Base-by-base conservation (phyloP, 2,888 invertebrate species). In the Philereme vetulata region DNA sequence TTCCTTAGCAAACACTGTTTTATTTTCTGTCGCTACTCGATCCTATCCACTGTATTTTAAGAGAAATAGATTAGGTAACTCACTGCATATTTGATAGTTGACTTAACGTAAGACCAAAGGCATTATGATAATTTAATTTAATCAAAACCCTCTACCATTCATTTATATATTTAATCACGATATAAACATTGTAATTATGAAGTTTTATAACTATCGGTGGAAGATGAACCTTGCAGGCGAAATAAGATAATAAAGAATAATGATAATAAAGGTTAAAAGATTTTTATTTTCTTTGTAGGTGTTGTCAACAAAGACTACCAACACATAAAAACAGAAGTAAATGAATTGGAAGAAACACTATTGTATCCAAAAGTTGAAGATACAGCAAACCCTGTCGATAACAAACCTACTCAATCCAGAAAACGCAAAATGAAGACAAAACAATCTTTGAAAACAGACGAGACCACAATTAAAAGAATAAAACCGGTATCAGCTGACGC, bases 291-390 rank as follows among this genome's bases (percentile, higher is more conserved):
- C 57, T 62, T 62, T 55, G 57, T 58, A 62, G 62, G 62, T 62
- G 7, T 44, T 54, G 48, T 33, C 54, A 35, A 51, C 57, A 51
- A 47, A 40, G 42, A 52, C 53, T 4, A 49, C 52, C 45, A 57
- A 48, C 38, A 35, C 5, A 45, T 58, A 52, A 62, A 58, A 62
- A 51, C 34, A 44, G 58, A 58, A 45, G 38, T 54, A 10, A 43
- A 34, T 11, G 51, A 62, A 33, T 40, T 40, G 46, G 50, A 51
- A 9, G 49, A 11, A 34, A 10, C 49, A 4, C n/a, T 11, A 33
- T 74, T 79, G 76, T 84, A 8, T 32, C 56, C 48, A 51, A 55
- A 58, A 52, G n/a, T 50, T 50, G 50, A 56, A 46, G 56, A 50
- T 7, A 7, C 40, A 10, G 10, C 42, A 10, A 48, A n/a, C 9